A percentile compares a stretch with the other conserved stretches of the same genome.
Evolutionary conservation across 2,113 vertebrate species (phyloP).

Genomic region (Aviceda subcristata): DNA sequence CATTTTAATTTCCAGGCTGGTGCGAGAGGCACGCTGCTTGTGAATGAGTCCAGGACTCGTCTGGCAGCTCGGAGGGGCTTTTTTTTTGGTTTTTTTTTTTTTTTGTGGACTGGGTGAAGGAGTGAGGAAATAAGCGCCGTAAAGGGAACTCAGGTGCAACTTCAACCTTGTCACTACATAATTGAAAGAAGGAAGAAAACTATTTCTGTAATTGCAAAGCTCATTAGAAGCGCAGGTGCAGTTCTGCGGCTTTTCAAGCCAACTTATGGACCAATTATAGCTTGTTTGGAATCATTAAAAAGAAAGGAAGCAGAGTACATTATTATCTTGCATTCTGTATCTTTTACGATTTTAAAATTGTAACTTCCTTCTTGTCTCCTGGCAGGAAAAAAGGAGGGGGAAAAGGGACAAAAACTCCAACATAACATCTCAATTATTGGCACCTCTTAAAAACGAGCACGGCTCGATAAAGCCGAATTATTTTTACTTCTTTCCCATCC

Average conservation of each 20-base stretch:
- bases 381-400: not conserved
- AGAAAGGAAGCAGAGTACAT: not conserved
- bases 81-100: too few species aligned
- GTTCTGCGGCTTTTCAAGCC: not conserved
- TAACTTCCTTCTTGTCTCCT: not conserved
- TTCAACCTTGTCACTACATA: not conserved
- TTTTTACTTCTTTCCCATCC: not conserved
- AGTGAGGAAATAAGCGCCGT: fast-evolving
- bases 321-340: not conserved
- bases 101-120: not conserved
- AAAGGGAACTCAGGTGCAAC: not conserved
- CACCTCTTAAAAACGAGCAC: not conserved
- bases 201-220: not conserved
- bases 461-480: not conserved
- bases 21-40: too few species aligned
- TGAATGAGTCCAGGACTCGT: fast-evolving
- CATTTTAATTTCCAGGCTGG: not conserved
- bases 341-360: not conserved
- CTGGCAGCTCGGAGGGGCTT: not conserved
- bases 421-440: not conserved
- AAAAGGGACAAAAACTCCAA: not conserved
- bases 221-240: not conserved
- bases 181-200: not conserved
- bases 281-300: not conserved
- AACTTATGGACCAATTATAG: not conserved